phyloP scores from a whole-genome alignment of 2,113 vertebrate species.

The Oncorhynchus tshawytscha region DNA sequence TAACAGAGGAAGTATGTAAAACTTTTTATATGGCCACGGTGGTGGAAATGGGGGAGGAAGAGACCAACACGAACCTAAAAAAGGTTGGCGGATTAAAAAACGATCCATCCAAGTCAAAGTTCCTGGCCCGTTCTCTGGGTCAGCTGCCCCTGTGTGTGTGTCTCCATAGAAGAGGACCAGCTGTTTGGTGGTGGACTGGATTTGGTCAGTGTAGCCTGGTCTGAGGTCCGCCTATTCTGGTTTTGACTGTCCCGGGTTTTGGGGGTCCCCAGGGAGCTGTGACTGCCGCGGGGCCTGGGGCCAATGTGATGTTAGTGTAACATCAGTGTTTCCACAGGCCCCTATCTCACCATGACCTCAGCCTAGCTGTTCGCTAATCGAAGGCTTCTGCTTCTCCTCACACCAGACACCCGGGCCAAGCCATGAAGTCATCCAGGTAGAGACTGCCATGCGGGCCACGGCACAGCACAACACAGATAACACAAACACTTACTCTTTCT shows the following conservation, averaged over 20 bases:
- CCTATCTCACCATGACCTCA: conserved; percentile 76
- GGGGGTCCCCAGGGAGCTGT: conserved; percentile 55
- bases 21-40: conserved; percentile 48
- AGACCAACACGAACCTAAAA: conserved; percentile 36
- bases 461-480: background rate
- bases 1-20: conserved; percentile 55
- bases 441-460: conserved; percentile 26
- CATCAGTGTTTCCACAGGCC: conserved; percentile 73
- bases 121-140: conserved; percentile 21
- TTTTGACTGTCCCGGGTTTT: conserved; percentile 66
- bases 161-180: conserved; percentile 32
- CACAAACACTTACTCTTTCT: background rate
- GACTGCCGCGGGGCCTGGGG: conserved; percentile 31
- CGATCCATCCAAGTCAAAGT: background rate
- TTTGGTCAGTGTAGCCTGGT: background rate
- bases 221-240: conserved; percentile 48
- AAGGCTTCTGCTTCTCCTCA: conserved; percentile 69
- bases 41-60: conserved; percentile 42
- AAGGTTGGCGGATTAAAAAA: background rate
- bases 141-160: conserved; percentile 25
- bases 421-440: conserved; percentile 71
- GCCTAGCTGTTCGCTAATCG: conserved; percentile 44
- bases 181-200: conserved; percentile 1
- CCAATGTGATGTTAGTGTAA: conserved; percentile 50
- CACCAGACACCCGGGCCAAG: conserved; percentile 24